Percentiles rank a stretch among this genome's conserved stretches.
Conservation (phyloP, 2,888 invertebrate genomes). For the Petrolisthes manimaculis region DNA sequence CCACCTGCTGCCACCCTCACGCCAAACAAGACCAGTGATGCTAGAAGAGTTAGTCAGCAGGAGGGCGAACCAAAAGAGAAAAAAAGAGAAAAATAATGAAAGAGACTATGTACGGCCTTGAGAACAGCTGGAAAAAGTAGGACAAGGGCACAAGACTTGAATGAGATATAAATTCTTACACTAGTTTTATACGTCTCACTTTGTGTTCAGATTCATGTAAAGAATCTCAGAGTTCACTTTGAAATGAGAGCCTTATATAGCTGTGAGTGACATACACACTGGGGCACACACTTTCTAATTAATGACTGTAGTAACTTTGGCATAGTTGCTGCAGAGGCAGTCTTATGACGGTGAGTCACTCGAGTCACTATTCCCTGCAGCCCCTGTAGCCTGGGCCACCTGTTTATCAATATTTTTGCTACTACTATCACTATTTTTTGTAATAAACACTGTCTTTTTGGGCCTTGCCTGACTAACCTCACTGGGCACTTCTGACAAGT, state of each 20-base stretch:
- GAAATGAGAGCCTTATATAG: background rate
- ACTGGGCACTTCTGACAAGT: conserved; percentile 6
- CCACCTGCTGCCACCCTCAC: too few species aligned
- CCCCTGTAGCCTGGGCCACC: background rate
- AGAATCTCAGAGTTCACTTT: background rate
- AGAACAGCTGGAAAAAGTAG: too few species aligned
- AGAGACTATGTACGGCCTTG: too few species aligned
- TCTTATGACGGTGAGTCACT: conserved; percentile 8
- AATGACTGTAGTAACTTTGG: conserved; percentile 60
- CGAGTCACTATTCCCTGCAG: background rate
- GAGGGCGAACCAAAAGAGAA: background rate
- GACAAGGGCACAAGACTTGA: too few species aligned
- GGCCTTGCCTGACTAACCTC: conserved; percentile 1
- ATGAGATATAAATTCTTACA: too few species aligned
- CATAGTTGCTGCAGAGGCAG: conserved; percentile 35
- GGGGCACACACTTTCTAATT: conserved; percentile 33
- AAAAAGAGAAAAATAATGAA: background rate
- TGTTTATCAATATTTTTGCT: conserved; percentile 26
- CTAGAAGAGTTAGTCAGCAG: too few species aligned
- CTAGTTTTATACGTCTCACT: background rate
- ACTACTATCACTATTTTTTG: conserved; percentile 40
- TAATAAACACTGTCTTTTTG: conserved; percentile 12
- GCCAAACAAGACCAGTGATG: too few species aligned
- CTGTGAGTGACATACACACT: background rate
- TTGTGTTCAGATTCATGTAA: background rate